Percentiles rank a stretch among this genome's conserved stretches.
phyloP scores from a whole-genome alignment of 2,797 vertebrate genomes.

The Artibeus jamaicensis region DNA sequence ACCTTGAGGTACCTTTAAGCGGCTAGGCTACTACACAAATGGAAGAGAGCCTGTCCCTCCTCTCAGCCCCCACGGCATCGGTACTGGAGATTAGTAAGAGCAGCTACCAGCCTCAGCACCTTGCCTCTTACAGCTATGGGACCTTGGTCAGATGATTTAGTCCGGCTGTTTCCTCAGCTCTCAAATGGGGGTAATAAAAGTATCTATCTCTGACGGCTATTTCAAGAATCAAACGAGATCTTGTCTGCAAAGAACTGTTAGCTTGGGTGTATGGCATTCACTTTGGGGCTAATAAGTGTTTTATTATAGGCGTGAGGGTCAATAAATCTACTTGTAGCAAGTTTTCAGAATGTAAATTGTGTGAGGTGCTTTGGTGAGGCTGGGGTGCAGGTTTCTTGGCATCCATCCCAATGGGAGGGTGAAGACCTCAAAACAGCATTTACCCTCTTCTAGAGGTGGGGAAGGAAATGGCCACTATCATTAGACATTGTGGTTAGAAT shows the following conservation, averaged over 20 bases:
- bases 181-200: not conserved
- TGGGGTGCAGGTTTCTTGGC: not conserved
- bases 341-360: not conserved
- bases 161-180: not conserved
- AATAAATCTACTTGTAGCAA: not conserved
- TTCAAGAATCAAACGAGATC: constrained; percentile 18
- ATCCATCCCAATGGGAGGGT: not conserved
- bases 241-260: not conserved
- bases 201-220: not conserved
- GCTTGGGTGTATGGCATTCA: not conserved
- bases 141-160: not conserved
- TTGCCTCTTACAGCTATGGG: not conserved
- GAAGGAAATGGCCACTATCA: not conserved
- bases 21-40: not conserved
- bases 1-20: not conserved
- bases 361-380: not conserved
- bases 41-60: not conserved
- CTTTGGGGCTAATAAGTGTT: not conserved
- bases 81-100: not conserved
- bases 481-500: constrained; percentile 5
- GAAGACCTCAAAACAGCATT: not conserved
- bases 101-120: not conserved
- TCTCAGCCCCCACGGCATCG: not conserved
- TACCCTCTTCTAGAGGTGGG: not conserved
- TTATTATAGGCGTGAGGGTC: not conserved